These are phyloP conservation scores for Microtus oregoni DNA, from an alignment of 2,113 vertebrate genomes.

Conservation along the genomic window DNA sequence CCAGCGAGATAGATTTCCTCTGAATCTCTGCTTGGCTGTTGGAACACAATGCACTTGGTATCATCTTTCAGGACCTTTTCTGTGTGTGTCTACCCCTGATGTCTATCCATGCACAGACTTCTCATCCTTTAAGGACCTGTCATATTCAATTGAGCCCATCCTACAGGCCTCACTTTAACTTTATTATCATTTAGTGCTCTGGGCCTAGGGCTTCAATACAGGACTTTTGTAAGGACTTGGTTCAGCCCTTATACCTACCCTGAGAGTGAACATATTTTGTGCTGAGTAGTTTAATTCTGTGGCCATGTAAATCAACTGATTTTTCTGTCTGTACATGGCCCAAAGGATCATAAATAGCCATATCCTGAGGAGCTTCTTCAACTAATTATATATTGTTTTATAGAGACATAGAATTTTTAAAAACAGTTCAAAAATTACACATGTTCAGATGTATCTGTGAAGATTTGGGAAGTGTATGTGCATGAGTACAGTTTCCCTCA, in stretches of 20 bases:
- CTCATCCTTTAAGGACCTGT: not conserved
- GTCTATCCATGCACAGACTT: not conserved
- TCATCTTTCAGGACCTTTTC: not conserved
- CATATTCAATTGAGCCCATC: not conserved
- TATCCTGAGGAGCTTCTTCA: not conserved
- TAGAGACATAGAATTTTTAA: not conserved
- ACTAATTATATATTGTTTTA: slow-evolving; percentile 10
- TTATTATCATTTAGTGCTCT: not conserved
- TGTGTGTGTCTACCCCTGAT: not conserved
- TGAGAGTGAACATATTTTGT: not conserved
- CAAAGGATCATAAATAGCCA: not conserved
- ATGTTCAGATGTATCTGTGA: not conserved
- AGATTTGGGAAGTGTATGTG: not conserved
- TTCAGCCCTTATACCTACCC: not conserved
- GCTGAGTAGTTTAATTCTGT: not conserved
- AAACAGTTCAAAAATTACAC: not conserved
- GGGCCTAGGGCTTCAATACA: not conserved
- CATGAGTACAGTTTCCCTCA: not conserved
- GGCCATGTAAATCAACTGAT: not conserved
- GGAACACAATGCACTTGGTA: not conserved
- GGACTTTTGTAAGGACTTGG: not conserved
- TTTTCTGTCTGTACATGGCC: not conserved
- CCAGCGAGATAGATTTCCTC: not conserved
- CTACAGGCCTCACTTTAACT: not conserved
- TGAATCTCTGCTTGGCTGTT: not conserved